These are phyloP conservation scores for Trididemnum nubilum DNA, from an alignment of 23 tunicate species.

Conservation along the genomic window DNA sequence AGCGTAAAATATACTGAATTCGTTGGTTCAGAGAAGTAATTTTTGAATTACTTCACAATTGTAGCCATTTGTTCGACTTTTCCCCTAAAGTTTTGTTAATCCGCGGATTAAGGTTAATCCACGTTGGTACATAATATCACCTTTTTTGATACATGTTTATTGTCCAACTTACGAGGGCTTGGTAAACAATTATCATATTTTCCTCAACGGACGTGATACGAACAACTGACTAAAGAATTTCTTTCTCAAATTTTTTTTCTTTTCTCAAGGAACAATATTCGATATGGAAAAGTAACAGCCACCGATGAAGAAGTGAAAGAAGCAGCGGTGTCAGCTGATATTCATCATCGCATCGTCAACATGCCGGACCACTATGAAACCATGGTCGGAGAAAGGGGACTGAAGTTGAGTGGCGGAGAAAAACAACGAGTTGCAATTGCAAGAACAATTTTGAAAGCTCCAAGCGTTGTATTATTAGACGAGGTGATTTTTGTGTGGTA, in stretches of 20 bases:
- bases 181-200: no score
- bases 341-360: constrained; percentile 70
- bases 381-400: constrained; percentile 93
- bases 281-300: constrained; percentile 82
- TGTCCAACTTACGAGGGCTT: no score
- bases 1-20: no score
- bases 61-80: no score
- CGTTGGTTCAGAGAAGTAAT: no score
- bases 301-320: constrained; percentile 73
- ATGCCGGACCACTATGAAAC: constrained; percentile 90
- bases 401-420: constrained; percentile 96
- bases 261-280: constrained; percentile 74
- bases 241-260: constrained; percentile 3
- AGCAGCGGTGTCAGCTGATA: constrained; percentile 80
- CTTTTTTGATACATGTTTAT: no score
- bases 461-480: constrained; percentile 81
- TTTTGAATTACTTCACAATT: no score
- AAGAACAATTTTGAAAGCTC: constrained; percentile 84
- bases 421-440: constrained; percentile 98
- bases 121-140: no score
- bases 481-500: constrained; percentile 71
- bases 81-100: no score
- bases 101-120: no score
- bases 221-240: no score
- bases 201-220: no score